Conservation (phyloP, 1,140 invertebrate species). For the Scaptomyza pallida region DNA sequence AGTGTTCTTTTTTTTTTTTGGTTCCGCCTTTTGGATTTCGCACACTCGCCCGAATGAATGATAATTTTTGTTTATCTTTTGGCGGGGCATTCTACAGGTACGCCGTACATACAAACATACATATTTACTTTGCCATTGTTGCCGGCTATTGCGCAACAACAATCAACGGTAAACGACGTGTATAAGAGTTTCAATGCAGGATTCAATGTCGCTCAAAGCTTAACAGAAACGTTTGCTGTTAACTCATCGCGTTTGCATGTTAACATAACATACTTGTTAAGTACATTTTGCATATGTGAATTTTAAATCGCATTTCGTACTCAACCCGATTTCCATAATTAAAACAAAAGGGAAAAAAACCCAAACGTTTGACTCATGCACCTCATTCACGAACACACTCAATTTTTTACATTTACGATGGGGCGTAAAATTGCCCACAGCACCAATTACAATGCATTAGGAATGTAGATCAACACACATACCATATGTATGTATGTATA, state of each 20-base stretch:
- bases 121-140: background rate
- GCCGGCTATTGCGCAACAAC: slow-evolving; percentile 16
- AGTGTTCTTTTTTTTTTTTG: background rate
- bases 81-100: slow-evolving; percentile 13
- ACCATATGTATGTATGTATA: background rate
- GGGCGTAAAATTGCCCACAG: slow-evolving; percentile 3
- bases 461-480: background rate
- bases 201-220: background rate
- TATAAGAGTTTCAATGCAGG: slow-evolving; percentile 9
- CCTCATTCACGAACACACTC: slow-evolving; percentile 9
- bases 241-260: background rate
- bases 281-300: background rate
- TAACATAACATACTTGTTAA: background rate
- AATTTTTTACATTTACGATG: background rate
- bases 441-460: slow-evolving; percentile 1
- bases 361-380: slow-evolving; percentile 13
- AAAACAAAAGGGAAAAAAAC: background rate
- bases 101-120: background rate
- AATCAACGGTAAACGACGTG: background rate
- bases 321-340: slow-evolving; percentile 22
- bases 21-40: slow-evolving; percentile 35
- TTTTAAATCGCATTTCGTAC: background rate
- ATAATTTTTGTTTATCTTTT: slow-evolving; percentile 65
- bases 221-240: slow-evolving; percentile 1
- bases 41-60: slow-evolving; percentile 59